Conservation (phyloP, 2,888 invertebrate species). For the Drosophila neotestacea region DNA sequence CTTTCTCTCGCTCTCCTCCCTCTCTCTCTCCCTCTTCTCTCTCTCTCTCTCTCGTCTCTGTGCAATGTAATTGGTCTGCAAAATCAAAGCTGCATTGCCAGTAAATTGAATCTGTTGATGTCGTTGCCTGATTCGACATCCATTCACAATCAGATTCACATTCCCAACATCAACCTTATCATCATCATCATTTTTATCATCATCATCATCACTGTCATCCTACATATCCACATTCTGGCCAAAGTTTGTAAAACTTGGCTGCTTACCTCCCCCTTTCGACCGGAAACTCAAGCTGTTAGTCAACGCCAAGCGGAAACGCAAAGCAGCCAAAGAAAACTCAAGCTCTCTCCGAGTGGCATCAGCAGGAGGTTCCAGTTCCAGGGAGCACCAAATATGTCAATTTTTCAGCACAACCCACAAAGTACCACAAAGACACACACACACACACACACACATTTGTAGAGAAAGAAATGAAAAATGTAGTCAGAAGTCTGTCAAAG, state of each 20-base stretch:
- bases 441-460: slow-evolving; percentile 11
- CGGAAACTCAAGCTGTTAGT: slow-evolving; percentile 69
- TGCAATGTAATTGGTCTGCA: slow-evolving; percentile 57
- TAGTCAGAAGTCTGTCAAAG: slow-evolving; percentile 44
- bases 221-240: slow-evolving; percentile 47
- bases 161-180: slow-evolving; percentile 6
- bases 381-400: slow-evolving; percentile 74
- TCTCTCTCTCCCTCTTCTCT: neutral
- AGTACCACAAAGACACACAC: slow-evolving; percentile 21
- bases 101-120: slow-evolving; percentile 63
- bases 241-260: slow-evolving; percentile 60
- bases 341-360: slow-evolving; percentile 38
- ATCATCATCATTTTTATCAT: slow-evolving; percentile 9
- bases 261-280: slow-evolving; percentile 1
- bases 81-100: slow-evolving; percentile 61
- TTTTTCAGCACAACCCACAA: slow-evolving; percentile 60
- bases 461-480: slow-evolving; percentile 10
- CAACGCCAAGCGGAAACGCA: slow-evolving; percentile 75
- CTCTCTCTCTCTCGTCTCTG: slow-evolving; percentile 20
- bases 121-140: slow-evolving; percentile 40
- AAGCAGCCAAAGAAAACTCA: slow-evolving; percentile 61
- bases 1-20: neutral
- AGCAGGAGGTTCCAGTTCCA: slow-evolving; percentile 44
- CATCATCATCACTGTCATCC: slow-evolving; percentile 6
- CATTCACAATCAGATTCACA: slow-evolving; percentile 23